Percentiles rank a stretch among this genome's conserved stretches.
phyloP scores from a whole-genome alignment of 2,888 invertebrate genomes.

The Melanchra persicariae region DNA sequence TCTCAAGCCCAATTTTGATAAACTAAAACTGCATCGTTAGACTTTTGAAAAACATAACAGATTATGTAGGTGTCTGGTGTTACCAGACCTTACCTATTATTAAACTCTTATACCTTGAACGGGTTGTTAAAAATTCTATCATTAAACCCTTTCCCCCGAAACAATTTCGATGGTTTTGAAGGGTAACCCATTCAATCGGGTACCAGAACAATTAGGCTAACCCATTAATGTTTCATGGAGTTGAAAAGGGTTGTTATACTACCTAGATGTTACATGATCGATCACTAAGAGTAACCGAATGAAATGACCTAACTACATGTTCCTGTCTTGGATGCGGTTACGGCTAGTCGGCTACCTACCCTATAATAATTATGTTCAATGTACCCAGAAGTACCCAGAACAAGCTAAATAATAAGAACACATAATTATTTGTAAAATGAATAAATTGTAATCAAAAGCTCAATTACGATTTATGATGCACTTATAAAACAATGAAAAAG shows the following conservation, averaged over 20 bases:
- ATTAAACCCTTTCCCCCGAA: neutral
- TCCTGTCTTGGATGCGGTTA: neutral
- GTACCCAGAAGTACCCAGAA: constrained; percentile 4
- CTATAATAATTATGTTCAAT: neutral
- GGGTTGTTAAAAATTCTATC: neutral
- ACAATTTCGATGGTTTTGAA: neutral
- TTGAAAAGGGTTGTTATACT: neutral
- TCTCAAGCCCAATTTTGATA: too few species aligned
- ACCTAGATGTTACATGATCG: neutral
- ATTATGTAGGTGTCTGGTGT: too few species aligned
- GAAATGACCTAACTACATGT: too few species aligned
- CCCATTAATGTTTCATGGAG: neutral
- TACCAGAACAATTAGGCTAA: neutral
- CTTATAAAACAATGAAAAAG: constrained; percentile 12
- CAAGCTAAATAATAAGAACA: too few species aligned
- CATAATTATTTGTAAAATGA: neutral
- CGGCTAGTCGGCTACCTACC: neutral
- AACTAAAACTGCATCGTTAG: too few species aligned
- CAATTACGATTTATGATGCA: neutral
- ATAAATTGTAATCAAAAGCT: constrained; percentile 1
- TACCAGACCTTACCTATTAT: too few species aligned
- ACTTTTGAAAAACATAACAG: too few species aligned
- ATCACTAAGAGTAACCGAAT: neutral
- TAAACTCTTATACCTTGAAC: neutral
- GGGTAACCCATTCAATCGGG: neutral